phyloP scores from a whole-genome alignment of 2,888 invertebrate genomes.

The Scaptomyza polygonia region DNA sequence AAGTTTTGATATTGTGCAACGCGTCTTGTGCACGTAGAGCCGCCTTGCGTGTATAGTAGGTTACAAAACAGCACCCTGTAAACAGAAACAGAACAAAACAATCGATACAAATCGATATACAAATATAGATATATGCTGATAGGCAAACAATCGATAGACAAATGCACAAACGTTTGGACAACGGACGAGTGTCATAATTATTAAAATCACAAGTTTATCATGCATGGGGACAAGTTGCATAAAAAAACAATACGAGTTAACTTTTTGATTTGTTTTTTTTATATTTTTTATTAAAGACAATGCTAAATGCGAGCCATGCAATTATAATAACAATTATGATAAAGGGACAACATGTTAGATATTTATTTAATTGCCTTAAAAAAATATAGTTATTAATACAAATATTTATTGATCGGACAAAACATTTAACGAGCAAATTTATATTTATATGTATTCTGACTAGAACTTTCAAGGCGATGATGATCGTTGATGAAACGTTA shows the following conservation, averaged over 20 bases:
- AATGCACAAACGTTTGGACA: constrained; percentile 65
- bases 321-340: constrained; percentile 23
- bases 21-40: constrained; percentile 99
- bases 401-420: constrained; percentile 23
- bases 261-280: constrained; percentile 29
- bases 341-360: constrained; percentile 17
- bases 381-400: not conserved
- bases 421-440: constrained; percentile 2
- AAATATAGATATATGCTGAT: constrained; percentile 47
- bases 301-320: constrained; percentile 62
- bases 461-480: not conserved
- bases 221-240: constrained; percentile 35
- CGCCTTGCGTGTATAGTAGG: constrained; percentile 98
- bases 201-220: constrained; percentile 32
- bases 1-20: constrained; percentile 98
- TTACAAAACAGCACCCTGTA: constrained; percentile 99
- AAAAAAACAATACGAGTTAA: not conserved
- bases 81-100: constrained; percentile 85
- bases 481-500: not conserved
- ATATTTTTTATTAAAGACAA: constrained; percentile 39
- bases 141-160: constrained; percentile 65
- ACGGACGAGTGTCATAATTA: constrained; percentile 39
- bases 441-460: not conserved
- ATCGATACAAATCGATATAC: constrained; percentile 72
- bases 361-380: not conserved